Percentiles rank a stretch among this genome's conserved stretches.
phyloP scores from a whole-genome alignment of 2,888 invertebrate genomes.

The Drosophila mimica region DNA sequence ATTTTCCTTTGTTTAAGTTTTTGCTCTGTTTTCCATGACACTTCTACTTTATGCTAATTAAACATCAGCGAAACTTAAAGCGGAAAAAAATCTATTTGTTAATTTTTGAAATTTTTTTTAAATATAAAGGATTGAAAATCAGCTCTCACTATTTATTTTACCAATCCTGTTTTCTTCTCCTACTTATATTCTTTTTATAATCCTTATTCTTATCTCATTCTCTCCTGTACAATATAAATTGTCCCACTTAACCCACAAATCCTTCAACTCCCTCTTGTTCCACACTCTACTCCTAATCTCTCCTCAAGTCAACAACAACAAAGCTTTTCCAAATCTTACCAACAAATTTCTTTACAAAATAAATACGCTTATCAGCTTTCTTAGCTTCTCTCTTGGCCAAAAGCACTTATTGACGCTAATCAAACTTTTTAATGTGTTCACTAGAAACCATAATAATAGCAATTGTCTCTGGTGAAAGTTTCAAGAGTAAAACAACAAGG shows the following conservation, averaged over 20 bases:
- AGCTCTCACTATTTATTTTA: background rate
- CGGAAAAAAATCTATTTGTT: too few relatives aligned
- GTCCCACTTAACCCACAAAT: background rate
- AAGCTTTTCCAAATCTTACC: background rate
- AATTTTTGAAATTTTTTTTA: too few relatives aligned
- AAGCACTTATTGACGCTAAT: background rate
- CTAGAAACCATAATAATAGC: conserved; percentile 2
- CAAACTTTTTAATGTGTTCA: conserved; percentile 13
- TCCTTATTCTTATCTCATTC: background rate
- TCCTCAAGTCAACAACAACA: background rate
- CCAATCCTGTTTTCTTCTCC: background rate
- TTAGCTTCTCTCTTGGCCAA: too few relatives aligned
- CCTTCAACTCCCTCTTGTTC: background rate
- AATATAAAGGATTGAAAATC: background rate
- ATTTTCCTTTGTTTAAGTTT: background rate
- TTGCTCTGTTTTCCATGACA: accelerated
- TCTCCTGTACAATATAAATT: background rate
- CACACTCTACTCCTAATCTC: background rate
- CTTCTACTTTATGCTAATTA: background rate
- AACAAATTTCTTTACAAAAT: background rate
- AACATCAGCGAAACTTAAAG: background rate
- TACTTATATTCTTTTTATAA: background rate
- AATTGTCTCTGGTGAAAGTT: background rate
- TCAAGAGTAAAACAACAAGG: background rate
- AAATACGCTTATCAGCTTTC: background rate